phyloP scores from a whole-genome alignment of 2,888 invertebrate species.

The Therioaphis trifolii region DNA sequence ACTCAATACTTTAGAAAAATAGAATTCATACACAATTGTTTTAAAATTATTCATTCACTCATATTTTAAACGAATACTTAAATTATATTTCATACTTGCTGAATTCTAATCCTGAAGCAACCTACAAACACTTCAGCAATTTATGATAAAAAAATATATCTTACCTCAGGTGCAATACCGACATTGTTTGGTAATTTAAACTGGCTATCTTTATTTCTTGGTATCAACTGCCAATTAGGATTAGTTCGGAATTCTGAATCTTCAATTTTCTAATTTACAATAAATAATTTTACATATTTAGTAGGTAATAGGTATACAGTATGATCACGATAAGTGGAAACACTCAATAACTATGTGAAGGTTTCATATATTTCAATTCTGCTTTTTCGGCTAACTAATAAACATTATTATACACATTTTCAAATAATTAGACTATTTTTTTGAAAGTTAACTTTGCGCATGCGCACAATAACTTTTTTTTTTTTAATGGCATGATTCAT shows the following conservation, averaged over 20 bases:
- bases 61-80: background rate
- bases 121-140: background rate
- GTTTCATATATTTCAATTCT: too few species aligned
- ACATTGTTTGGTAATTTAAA: constrained; percentile 60
- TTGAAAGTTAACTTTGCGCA: too few species aligned
- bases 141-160: background rate
- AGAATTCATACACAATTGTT: background rate
- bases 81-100: background rate
- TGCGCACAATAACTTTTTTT: too few species aligned
- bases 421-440: too few species aligned
- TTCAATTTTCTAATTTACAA: constrained; percentile 52
- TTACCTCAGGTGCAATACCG: constrained; percentile 54
- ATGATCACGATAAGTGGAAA: too few species aligned
- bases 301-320: too few species aligned
- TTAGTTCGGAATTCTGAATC: constrained; percentile 60
- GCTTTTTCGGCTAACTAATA: too few species aligned
- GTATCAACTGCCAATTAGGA: constrained; percentile 60
- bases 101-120: background rate
- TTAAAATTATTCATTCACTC: background rate
- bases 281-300: background rate
- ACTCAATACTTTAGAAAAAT: background rate
- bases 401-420: too few species aligned
- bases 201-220: constrained; percentile 55
- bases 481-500: too few species aligned
- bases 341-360: too few species aligned